Evolutionary conservation across 2,113 vertebrate species (phyloP).

Genomic region (Columbina picui): DNA sequence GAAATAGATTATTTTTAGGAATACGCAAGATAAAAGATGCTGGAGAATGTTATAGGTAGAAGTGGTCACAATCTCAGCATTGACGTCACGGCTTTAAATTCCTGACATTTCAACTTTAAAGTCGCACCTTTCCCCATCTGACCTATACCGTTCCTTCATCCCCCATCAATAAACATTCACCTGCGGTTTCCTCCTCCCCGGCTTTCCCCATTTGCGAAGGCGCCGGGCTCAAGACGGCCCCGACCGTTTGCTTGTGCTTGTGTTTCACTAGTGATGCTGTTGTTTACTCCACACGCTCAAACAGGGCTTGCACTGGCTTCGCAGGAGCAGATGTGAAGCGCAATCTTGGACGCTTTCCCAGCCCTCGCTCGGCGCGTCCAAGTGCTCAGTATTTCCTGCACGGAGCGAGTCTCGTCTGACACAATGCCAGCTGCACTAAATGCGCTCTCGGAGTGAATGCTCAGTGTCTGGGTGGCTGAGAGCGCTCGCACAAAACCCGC

Average conservation of each 20-base stretch:
- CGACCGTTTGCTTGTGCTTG: background rate
- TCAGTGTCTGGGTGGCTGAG: slow-evolving; percentile 52
- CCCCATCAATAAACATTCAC: background rate
- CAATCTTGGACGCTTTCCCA: slow-evolving; percentile 76
- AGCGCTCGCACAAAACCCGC: background rate
- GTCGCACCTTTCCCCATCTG: background rate
- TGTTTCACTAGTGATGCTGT: slow-evolving; percentile 57
- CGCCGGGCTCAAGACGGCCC: background rate
- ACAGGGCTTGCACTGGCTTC: slow-evolving; percentile 62
- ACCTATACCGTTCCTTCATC: too few relatives aligned
- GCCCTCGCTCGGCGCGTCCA: slow-evolving; percentile 61
- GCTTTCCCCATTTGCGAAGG: rapidly evolving
- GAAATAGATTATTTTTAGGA: background rate
- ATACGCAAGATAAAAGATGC: background rate
- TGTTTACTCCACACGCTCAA: slow-evolving; percentile 59
- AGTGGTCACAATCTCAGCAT: background rate
- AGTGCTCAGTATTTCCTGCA: slow-evolving; percentile 79
- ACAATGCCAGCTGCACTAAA: slow-evolving; percentile 55
- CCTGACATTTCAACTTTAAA: background rate
- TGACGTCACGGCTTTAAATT: background rate
- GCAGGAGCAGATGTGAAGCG: slow-evolving; percentile 79
- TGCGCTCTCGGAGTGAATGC: slow-evolving; percentile 19
- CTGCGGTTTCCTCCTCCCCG: background rate
- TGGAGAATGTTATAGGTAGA: background rate
- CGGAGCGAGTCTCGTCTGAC: slow-evolving; percentile 69